Percentiles rank a stretch among this genome's conserved stretches.
Evolutionary conservation across 2,113 vertebrate species (phyloP).

Genomic region (Columba livia): DNA sequence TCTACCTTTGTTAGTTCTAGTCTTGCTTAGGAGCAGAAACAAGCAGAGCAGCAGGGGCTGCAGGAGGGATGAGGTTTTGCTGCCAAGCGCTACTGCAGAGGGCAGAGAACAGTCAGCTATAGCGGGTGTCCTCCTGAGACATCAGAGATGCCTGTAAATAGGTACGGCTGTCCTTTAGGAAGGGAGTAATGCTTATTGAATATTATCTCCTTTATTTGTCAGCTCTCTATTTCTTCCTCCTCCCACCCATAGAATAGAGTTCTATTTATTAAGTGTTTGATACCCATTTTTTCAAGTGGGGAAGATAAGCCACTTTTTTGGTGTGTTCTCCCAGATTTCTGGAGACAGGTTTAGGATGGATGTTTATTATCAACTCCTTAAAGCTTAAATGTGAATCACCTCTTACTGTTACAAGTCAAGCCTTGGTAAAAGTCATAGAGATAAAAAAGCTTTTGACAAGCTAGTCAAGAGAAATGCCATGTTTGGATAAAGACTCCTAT

Average conservation of each 20-base stretch:
- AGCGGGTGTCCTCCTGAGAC: neutral
- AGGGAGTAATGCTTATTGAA: neutral
- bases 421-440: neutral
- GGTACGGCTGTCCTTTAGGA: neutral
- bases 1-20: neutral
- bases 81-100: neutral
- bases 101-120: neutral
- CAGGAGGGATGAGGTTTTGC: neutral
- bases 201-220: neutral
- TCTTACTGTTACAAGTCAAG: neutral
- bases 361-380: neutral
- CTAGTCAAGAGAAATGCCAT: neutral
- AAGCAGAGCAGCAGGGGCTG: neutral
- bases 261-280: neutral
- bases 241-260: neutral
- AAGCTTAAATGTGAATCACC: neutral
- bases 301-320: neutral
- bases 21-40: neutral
- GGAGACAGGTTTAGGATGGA: neutral
- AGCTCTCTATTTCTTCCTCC: neutral
- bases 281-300: neutral
- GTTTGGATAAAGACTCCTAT: neutral
- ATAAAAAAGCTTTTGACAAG: neutral
- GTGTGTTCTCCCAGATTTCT: neutral
- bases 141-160: neutral